Evolutionary conservation across 2,888 invertebrate species (phyloP).

Genomic region (Stenodera caucasica): DNA sequence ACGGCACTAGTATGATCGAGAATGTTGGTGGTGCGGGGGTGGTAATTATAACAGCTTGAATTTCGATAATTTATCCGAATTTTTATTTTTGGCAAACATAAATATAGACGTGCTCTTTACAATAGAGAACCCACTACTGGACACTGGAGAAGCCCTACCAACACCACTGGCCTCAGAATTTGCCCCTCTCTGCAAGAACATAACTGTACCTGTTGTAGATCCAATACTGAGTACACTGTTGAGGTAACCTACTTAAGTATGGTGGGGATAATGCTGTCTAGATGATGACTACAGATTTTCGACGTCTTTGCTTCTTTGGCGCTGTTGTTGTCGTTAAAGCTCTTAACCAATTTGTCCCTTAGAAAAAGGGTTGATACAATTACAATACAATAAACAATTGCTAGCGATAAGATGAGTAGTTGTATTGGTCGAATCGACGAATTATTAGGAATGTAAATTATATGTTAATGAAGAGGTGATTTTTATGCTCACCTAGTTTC

Average conservation of each 20-base stretch:
- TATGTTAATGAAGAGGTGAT: neutral
- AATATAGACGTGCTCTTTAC: constrained; percentile 42
- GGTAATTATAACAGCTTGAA: neutral
- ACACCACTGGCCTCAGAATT: constrained; percentile 38
- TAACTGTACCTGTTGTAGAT: constrained; percentile 57
- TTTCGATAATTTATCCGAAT: constrained; percentile 8
- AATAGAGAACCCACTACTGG: constrained; percentile 50
- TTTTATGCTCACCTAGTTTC: constrained; percentile 1
- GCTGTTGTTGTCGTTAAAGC: constrained; percentile 12
- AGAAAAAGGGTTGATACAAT: no score
- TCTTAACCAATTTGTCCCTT: neutral
- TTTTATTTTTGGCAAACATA: constrained; percentile 24
- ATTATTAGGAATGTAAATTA: constrained; percentile 5
- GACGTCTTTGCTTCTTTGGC: constrained; percentile 30
- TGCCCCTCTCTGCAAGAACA: constrained; percentile 45
- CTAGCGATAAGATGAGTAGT: no score
- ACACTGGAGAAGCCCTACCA: constrained; percentile 50
- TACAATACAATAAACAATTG: no score
- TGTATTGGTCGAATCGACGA: no score
- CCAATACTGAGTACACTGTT: constrained; percentile 42
- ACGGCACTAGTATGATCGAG: no score
- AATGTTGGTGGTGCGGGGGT: neutral
- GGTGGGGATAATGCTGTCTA: constrained; percentile 47
- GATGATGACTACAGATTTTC: constrained; percentile 48
- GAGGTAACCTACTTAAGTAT: constrained; percentile 53